phyloP scores from a whole-genome alignment of 1,140 invertebrate genomes.

The Leguminivora glycinivorella region DNA sequence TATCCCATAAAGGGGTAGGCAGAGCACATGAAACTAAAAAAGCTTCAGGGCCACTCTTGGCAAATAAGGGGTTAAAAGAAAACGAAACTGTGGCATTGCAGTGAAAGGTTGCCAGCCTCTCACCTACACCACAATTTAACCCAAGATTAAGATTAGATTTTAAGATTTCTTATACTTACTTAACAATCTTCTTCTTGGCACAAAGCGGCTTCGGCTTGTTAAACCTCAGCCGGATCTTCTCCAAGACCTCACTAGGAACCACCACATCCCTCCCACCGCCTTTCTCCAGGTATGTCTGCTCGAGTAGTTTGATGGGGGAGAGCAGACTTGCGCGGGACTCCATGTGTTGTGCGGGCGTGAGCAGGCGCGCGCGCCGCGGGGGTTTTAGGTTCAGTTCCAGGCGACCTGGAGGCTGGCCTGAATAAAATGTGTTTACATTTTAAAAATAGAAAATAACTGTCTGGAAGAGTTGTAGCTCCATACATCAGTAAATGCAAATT shows the following conservation, averaged over 20 bases:
- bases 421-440: background rate
- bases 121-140: too few species aligned
- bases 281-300: slow-evolving; percentile 40
- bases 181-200: slow-evolving; percentile 53
- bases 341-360: background rate
- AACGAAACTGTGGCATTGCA: too few species aligned
- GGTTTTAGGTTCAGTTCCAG: slow-evolving; percentile 46
- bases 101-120: too few species aligned
- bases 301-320: slow-evolving; percentile 49
- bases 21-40: too few species aligned
- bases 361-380: slow-evolving; percentile 32
- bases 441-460: too few species aligned
- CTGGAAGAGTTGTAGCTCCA: too few species aligned
- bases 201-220: slow-evolving; percentile 51
- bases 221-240: slow-evolving; percentile 42
- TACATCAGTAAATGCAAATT: too few species aligned
- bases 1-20: too few species aligned
- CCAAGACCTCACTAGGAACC: slow-evolving; percentile 32
- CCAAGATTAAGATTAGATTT: background rate
- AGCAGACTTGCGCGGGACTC: slow-evolving; percentile 36
- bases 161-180: slow-evolving; percentile 41
- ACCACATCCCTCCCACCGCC: slow-evolving; percentile 26
- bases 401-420: slow-evolving; percentile 32
- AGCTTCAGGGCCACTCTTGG: too few species aligned
- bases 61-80: too few species aligned